These are phyloP conservation scores for Drosophila limbata DNA, from an alignment of 2,888 invertebrate genomes.

Conservation along the genomic window DNA sequence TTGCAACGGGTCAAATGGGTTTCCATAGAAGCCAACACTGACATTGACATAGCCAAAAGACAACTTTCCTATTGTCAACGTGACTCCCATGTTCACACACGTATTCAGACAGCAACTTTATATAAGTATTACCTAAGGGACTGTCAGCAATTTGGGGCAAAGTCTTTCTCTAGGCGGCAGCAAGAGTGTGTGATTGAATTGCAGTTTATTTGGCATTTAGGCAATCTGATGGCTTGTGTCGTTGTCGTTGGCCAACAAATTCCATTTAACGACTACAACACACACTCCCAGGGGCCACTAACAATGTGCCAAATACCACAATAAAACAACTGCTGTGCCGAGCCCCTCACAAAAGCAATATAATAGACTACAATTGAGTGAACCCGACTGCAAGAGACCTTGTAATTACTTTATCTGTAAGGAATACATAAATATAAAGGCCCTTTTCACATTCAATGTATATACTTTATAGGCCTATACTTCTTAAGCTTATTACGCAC, in stretches of 20 bases:
- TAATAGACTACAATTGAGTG: background rate
- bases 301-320: slow-evolving; percentile 64
- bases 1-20: background rate
- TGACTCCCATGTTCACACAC: slow-evolving; percentile 13
- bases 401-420: background rate
- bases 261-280: slow-evolving; percentile 53
- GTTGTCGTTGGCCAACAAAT: slow-evolving; percentile 55
- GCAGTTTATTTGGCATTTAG: slow-evolving; percentile 57
- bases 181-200: slow-evolving; percentile 61
- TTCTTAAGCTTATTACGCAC: too few relatives aligned
- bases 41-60: slow-evolving; percentile 1
- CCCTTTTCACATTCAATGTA: too few relatives aligned
- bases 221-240: slow-evolving; percentile 31
- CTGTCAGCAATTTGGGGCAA: slow-evolving; percentile 27
- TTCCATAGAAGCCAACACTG: slow-evolving; percentile 15
- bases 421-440: too few relatives aligned
- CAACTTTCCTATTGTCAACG: slow-evolving; percentile 13
- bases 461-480: too few relatives aligned
- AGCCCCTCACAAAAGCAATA: slow-evolving; percentile 6
- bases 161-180: background rate
- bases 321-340: slow-evolving; percentile 14
- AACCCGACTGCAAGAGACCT: background rate
- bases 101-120: slow-evolving; percentile 13
- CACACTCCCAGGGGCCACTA: slow-evolving; percentile 45
- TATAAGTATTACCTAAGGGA: slow-evolving; percentile 23